phyloP scores from a whole-genome alignment of 2,888 invertebrate genomes.

The Pelosia muscerda region DNA sequence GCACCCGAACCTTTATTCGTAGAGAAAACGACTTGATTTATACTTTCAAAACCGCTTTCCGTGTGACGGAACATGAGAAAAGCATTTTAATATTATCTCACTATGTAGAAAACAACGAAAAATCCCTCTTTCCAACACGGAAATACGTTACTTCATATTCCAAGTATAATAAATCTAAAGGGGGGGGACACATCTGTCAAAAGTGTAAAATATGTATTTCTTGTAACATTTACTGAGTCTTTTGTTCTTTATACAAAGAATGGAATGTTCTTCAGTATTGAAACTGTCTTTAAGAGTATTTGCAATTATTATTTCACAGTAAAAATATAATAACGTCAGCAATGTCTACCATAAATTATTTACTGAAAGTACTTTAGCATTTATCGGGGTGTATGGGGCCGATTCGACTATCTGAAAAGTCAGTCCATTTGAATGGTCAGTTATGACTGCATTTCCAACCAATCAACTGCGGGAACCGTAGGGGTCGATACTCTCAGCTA shows the following conservation, averaged over 20 bases:
- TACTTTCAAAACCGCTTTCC: conserved; percentile 64
- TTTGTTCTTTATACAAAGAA: conserved; percentile 60
- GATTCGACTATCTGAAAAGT: too few relatives aligned
- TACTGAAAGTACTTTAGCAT: too few relatives aligned
- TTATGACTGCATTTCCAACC: too few relatives aligned
- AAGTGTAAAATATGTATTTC: conserved; percentile 85
- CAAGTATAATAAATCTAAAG: conserved; percentile 77
- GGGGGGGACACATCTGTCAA: conserved; percentile 83
- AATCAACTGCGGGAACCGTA: too few relatives aligned
- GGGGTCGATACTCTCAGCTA: too few relatives aligned
- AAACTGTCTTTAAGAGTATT: conserved; percentile 13
- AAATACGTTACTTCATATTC: conserved; percentile 80
- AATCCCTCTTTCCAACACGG: conserved; percentile 65
- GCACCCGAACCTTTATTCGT: conserved; percentile 50
- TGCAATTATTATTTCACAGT: conserved; percentile 20
- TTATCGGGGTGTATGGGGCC: too few relatives aligned
- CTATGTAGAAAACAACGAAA: conserved; percentile 71
- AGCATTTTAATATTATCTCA: conserved; percentile 72
- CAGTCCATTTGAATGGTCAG: too few relatives aligned
- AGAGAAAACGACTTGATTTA: conserved; percentile 66
- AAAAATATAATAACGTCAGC: neutral
- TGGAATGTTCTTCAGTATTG: conserved; percentile 61
- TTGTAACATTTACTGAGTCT: conserved; percentile 63
- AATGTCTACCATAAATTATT: too few relatives aligned
- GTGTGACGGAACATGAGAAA: conserved; percentile 65